A percentile compares a stretch with the other conserved stretches of the same genome.
phyloP scores from a whole-genome alignment of 1,140 invertebrate species.

The Magallana ariakensis region DNA sequence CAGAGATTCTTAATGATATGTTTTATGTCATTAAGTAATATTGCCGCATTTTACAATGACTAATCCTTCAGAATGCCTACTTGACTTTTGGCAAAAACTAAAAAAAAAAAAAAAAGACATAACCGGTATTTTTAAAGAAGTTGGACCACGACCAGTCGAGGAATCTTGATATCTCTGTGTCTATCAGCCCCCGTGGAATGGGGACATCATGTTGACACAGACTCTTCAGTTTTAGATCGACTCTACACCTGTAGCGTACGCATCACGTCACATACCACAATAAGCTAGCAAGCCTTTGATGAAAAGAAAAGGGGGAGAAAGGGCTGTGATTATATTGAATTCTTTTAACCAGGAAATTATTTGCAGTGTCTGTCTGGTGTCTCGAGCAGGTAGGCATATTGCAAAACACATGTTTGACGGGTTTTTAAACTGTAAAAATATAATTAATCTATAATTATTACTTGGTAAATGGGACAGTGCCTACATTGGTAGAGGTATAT shows the following conservation, averaged over 20 bases:
- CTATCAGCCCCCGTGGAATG: not conserved
- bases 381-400: not conserved
- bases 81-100: too few species aligned
- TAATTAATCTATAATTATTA: too few species aligned
- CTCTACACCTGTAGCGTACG: not conserved
- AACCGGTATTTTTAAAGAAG: constrained; percentile 8
- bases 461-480: too few species aligned
- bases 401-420: not conserved
- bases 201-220: not conserved
- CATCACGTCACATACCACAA: not conserved
- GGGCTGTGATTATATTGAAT: not conserved
- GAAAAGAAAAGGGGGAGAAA: not conserved
- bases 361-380: not conserved
- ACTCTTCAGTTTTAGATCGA: not conserved
- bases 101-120: not conserved
- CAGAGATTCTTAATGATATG: too few species aligned
- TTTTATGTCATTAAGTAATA: not conserved
- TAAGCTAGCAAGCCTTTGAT: not conserved
- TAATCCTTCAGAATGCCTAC: not conserved
- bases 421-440: too few species aligned
- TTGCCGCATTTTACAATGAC: not conserved
- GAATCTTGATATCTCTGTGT: constrained; percentile 9
- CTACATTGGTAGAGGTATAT: too few species aligned
- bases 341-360: not conserved
- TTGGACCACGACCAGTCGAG: not conserved